These are phyloP conservation scores for Tachystola acroxantha DNA, from an alignment of 2,888 invertebrate genomes.

Conservation along the genomic window DNA sequence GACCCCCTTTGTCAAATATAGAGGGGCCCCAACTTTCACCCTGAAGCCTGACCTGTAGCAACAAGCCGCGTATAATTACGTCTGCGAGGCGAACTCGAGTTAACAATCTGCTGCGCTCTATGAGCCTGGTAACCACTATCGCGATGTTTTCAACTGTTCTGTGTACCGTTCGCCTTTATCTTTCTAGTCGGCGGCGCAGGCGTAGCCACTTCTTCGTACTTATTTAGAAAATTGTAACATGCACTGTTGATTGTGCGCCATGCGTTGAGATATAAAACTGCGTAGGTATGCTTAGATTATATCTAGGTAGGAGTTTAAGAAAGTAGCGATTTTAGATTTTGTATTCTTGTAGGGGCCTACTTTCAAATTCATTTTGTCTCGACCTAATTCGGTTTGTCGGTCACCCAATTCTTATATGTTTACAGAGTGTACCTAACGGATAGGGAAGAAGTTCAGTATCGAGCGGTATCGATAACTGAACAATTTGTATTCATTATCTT, in stretches of 20 bases:
- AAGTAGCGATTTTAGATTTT: no score
- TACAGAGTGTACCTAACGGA: no score
- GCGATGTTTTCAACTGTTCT: slow-evolving; percentile 22
- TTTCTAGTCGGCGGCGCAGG: slow-evolving; percentile 24
- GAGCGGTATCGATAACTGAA: no score
- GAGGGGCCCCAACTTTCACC: no score
- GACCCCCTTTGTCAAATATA: no score
- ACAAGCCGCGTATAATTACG: slow-evolving; percentile 21
- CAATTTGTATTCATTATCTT: no score
- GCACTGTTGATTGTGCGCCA: slow-evolving; percentile 14
- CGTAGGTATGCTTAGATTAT: slow-evolving; percentile 8
- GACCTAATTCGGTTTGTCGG: no score
- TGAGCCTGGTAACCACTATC: slow-evolving; percentile 21
- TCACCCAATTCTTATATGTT: no score
- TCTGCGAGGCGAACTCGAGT: slow-evolving; percentile 21
- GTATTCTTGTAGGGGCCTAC: no score
- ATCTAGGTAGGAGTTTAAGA: slow-evolving; percentile 14
- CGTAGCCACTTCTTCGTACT: slow-evolving; percentile 16
- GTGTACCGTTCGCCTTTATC: slow-evolving; percentile 24
- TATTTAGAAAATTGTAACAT: slow-evolving; percentile 26
- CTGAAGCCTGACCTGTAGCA: slow-evolving; percentile 8
- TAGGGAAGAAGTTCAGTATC: no score
- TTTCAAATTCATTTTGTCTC: no score
- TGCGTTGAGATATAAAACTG: slow-evolving; percentile 2
- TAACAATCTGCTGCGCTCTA: slow-evolving; percentile 26